Conservation (phyloP, 2,888 invertebrate genomes). For the Platycheirus rosarum region DNA sequence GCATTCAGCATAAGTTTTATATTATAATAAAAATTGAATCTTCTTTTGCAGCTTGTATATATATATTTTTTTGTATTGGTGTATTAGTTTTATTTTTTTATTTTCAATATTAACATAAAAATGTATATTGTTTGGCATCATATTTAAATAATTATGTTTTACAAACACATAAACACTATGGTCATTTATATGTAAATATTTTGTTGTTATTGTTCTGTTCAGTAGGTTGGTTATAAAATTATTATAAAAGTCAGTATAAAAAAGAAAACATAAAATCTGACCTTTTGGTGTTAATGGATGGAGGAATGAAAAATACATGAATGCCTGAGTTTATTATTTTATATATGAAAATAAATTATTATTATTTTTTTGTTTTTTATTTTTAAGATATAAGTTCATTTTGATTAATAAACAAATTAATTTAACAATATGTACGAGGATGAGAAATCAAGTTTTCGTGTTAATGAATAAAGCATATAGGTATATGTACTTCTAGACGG, state of each 20-base stretch:
- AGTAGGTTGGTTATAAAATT: constrained; percentile 29
- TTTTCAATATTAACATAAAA: not conserved
- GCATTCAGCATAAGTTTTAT: not conserved
- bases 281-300: constrained; percentile 11
- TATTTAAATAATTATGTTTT: constrained; percentile 12
- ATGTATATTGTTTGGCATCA: too few species aligned
- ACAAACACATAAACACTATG: constrained; percentile 36
- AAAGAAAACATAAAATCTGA: not conserved
- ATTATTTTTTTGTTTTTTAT: not conserved
- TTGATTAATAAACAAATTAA: too few species aligned
- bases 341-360: too few species aligned
- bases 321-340: constrained; percentile 18
- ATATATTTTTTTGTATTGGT: not conserved
- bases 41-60: not conserved
- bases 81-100: not conserved
- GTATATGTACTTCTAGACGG: too few species aligned
- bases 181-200: constrained; percentile 9
- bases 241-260: constrained; percentile 18
- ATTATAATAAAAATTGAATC: constrained; percentile 5
- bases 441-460: too few species aligned
- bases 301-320: constrained; percentile 6
- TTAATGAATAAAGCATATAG: too few species aligned
- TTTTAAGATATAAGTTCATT: not conserved
- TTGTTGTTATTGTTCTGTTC: constrained; percentile 52
- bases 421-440: too few species aligned